Evolutionary conservation across 2,888 invertebrate species (phyloP).

Genomic region (Stenichneumon culpator): DNA sequence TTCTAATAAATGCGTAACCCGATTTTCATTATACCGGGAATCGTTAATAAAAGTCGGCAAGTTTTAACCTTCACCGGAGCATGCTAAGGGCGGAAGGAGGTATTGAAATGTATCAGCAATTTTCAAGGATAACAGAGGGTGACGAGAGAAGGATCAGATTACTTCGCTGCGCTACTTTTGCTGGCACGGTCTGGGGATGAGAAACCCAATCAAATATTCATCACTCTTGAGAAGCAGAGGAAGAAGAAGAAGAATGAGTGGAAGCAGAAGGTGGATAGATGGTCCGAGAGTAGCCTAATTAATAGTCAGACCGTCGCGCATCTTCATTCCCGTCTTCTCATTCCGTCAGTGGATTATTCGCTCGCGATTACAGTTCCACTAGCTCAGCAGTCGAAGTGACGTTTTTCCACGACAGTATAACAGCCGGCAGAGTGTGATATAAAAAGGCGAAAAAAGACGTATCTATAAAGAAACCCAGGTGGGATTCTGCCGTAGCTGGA

Average conservation of each 20-base stretch:
- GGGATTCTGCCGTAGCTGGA: too few species aligned
- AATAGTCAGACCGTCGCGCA: conserved; percentile 51
- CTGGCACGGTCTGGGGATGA: conserved; percentile 40
- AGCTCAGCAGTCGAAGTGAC: conserved; percentile 18
- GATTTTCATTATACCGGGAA: conserved; percentile 52
- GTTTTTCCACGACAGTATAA: conserved; percentile 27
- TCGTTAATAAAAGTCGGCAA: conserved; percentile 51
- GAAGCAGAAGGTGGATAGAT: background rate
- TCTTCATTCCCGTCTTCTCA: conserved; percentile 51
- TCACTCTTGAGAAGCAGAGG: conserved; percentile 34
- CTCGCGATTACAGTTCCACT: background rate
- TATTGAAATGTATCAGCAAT: conserved; percentile 54
- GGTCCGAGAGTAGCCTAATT: conserved; percentile 44
- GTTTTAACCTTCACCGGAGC: conserved; percentile 33
- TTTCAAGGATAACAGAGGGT: conserved; percentile 29
- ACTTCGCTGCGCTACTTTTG: background rate
- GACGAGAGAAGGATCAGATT: conserved; percentile 24
- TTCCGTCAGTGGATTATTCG: conserved; percentile 51
- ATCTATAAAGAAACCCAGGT: background rate
- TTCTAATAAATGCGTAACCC: conserved; percentile 41
- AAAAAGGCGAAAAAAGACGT: conserved; percentile 14
- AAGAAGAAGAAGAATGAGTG: conserved; percentile 27
- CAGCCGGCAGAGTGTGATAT: background rate
- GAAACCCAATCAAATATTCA: conserved; percentile 67
- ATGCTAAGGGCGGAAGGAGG: conserved; percentile 6